Percentiles rank a stretch among this genome's conserved stretches.
These are phyloP conservation scores for Gymnocheta viridis DNA, from an alignment of 2,888 invertebrate species.

Conservation along the genomic window DNA sequence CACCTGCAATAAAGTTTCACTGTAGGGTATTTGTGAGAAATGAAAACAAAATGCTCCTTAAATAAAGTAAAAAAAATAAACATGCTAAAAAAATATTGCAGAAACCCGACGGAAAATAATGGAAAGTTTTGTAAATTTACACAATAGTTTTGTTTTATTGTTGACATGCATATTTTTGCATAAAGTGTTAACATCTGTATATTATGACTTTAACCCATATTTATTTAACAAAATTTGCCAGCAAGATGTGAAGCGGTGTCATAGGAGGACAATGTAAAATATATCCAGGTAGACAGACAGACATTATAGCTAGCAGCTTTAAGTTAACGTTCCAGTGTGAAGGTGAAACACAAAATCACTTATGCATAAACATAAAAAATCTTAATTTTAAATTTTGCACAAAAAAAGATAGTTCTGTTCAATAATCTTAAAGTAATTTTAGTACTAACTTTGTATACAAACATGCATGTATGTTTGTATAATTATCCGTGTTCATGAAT, in stretches of 20 bases:
- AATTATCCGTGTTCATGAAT: no score
- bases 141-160: slow-evolving; percentile 21
- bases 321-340: neutral
- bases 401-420: no score
- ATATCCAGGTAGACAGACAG: neutral
- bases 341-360: no score
- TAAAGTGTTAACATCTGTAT: slow-evolving; percentile 54
- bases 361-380: no score
- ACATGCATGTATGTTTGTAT: no score
- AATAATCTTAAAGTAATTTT: no score
- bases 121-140: slow-evolving; percentile 20
- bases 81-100: slow-evolving; percentile 2
- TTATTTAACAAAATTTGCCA: slow-evolving; percentile 11
- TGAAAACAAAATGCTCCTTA: slow-evolving; percentile 1
- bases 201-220: slow-evolving; percentile 61
- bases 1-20: neutral
- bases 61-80: slow-evolving; percentile 33
- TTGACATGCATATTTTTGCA: slow-evolving; percentile 45
- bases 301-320: neutral
- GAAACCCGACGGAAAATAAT: slow-evolving; percentile 33
- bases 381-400: no score
- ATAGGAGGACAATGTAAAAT: neutral
- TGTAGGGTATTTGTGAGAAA: slow-evolving; percentile 25
- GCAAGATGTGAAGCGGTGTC: neutral
- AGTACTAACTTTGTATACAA: no score